phyloP scores from a whole-genome alignment of 2,888 invertebrate genomes.

The Epirrhoe alternata region DNA sequence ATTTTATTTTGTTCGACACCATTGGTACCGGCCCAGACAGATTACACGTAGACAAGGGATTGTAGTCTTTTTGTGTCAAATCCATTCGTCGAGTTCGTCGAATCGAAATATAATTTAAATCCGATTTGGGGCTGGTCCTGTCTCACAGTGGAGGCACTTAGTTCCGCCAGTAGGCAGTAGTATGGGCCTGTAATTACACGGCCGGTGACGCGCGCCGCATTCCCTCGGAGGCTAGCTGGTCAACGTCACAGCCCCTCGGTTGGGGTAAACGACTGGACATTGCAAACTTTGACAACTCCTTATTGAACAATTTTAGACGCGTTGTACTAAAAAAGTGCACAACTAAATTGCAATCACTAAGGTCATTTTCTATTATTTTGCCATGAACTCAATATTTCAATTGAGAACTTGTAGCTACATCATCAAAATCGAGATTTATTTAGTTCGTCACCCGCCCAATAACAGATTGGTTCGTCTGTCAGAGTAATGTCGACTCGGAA shows the following conservation, averaged over 20 bases:
- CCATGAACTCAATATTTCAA: background rate
- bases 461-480: slow-evolving; percentile 2
- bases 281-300: background rate
- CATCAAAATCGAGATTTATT: background rate
- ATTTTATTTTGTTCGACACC: background rate
- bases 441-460: background rate
- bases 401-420: background rate
- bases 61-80: background rate
- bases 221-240: background rate
- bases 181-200: background rate
- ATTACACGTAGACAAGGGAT: too few species aligned
- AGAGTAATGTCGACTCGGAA: background rate
- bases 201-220: background rate
- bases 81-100: too few species aligned
- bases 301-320: too few species aligned
- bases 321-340: too few species aligned
- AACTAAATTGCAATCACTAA: background rate
- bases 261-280: background rate
- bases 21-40: background rate
- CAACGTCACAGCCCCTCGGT: background rate
- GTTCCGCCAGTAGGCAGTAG: background rate
- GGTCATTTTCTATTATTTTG: background rate
- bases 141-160: background rate
- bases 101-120: background rate
- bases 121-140: background rate